These are phyloP conservation scores for Lasius fuliginosus DNA, from an alignment of 2,888 invertebrate species.

Conservation along the genomic window DNA sequence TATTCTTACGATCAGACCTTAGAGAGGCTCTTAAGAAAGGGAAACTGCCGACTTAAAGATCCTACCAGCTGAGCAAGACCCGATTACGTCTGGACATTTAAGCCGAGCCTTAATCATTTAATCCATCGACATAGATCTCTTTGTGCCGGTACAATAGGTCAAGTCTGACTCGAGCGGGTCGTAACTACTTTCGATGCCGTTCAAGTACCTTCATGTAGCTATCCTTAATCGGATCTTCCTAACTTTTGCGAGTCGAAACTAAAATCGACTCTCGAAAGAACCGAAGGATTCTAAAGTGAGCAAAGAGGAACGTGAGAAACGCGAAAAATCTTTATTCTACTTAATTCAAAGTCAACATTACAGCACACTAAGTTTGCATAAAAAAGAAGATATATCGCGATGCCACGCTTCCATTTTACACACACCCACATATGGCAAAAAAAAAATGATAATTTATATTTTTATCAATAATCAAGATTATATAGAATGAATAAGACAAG, in stretches of 20 bases:
- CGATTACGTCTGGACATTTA: constrained; percentile 61
- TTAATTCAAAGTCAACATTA: constrained; percentile 50
- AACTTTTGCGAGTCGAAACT: constrained; percentile 51
- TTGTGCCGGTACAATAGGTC: constrained; percentile 66
- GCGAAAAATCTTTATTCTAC: constrained; percentile 34
- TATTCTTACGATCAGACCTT: constrained; percentile 17
- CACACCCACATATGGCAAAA: not conserved
- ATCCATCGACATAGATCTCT: constrained; percentile 70
- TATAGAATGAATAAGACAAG: not conserved
- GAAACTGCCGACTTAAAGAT: constrained; percentile 24
- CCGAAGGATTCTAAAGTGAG: constrained; percentile 37
- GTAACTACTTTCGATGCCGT: constrained; percentile 67
- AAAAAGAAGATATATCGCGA: not conserved
- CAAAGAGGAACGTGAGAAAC: constrained; percentile 34
- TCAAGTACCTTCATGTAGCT: constrained; percentile 43
- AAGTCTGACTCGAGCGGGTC: constrained; percentile 52
- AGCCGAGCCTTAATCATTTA: constrained; percentile 67
- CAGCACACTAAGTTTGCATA: not conserved
- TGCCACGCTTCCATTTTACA: not conserved
- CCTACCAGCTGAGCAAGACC: constrained; percentile 44
- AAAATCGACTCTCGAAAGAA: constrained; percentile 48
- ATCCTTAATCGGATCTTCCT: constrained; percentile 54
- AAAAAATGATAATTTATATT: not conserved
- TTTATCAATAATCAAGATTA: not conserved
- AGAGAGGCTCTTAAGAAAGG: constrained; percentile 24